Evolutionary conservation across 2,888 invertebrate species (phyloP).

Genomic region (Acrobasis consociella): DNA sequence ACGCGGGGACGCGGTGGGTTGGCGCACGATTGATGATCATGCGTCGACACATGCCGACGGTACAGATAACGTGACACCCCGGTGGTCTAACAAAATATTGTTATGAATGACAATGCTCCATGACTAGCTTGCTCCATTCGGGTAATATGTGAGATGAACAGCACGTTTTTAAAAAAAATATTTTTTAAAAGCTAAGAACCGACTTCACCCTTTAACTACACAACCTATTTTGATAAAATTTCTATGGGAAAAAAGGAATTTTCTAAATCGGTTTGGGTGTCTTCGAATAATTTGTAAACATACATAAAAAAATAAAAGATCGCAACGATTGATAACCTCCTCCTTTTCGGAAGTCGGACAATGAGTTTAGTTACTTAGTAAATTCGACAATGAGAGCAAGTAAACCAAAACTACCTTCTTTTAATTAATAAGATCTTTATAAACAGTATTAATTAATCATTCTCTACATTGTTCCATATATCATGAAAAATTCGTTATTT

Average conservation of each 20-base stretch:
- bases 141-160: background rate
- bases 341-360: too few relatives aligned
- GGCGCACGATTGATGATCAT: constrained; percentile 62
- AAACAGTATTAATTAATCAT: background rate
- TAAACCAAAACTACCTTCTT: background rate
- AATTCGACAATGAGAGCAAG: too few relatives aligned
- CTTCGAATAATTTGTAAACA: too few relatives aligned
- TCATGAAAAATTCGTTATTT: constrained; percentile 3
- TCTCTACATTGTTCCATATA: background rate
- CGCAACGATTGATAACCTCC: too few relatives aligned
- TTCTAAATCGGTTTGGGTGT: too few relatives aligned
- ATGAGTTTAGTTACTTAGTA: too few relatives aligned
- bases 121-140: background rate
- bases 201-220: too few relatives aligned
- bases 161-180: background rate
- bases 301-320: too few relatives aligned
- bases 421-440: background rate
- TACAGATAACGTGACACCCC: constrained; percentile 36
- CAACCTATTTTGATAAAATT: too few relatives aligned
- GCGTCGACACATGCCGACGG: constrained; percentile 45
- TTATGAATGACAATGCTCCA: constrained; percentile 22
- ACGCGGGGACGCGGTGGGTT: constrained; percentile 33
- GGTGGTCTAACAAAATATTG: constrained; percentile 25
- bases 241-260: too few relatives aligned
- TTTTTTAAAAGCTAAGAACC: too few relatives aligned